Conservation (phyloP, 2,113 vertebrate genomes). For the Paraplagusia blochii region DNA sequence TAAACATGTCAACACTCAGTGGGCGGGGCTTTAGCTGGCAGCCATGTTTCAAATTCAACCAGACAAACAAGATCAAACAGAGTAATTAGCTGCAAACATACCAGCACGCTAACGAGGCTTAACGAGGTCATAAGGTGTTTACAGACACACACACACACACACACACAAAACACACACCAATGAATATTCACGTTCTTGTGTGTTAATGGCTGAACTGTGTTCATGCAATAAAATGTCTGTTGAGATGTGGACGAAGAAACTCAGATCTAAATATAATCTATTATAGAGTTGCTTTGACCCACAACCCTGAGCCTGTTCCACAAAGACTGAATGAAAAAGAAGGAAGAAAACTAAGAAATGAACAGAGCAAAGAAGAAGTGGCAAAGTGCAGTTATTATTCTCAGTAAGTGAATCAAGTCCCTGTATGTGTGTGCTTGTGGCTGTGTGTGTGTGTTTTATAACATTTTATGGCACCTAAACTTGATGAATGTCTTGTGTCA, state of each 20-base stretch:
- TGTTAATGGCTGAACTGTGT: constrained; percentile 31
- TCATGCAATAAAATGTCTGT: constrained; percentile 37
- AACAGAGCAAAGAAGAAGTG: neutral
- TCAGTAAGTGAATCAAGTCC: constrained; percentile 6
- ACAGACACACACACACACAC: constrained; percentile 5
- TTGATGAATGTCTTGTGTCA: constrained; percentile 32
- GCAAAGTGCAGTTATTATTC: constrained; percentile 19
- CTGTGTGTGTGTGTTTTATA: constrained; percentile 21
- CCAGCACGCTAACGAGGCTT: constrained; percentile 55
- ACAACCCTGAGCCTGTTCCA: constrained; percentile 16
- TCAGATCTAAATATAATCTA: constrained; percentile 46
- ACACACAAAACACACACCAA: constrained; percentile 19
- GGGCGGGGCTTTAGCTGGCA: neutral
- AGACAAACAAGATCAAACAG: constrained; percentile 67
- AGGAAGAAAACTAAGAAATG: neutral
- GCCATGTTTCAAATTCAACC: constrained; percentile 50
- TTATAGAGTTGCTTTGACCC: constrained; percentile 33
- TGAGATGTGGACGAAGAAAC: constrained; percentile 53
- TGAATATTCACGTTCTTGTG: constrained; percentile 26
- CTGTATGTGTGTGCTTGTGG: neutral
- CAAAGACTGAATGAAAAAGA: neutral
- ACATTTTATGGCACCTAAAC: no score
- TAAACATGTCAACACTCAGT: neutral
- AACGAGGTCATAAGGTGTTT: constrained; percentile 53
- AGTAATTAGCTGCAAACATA: constrained; percentile 66